phyloP scores from a whole-genome alignment of 23 tunicate genomes.

The Trididemnum miniatum region DNA sequence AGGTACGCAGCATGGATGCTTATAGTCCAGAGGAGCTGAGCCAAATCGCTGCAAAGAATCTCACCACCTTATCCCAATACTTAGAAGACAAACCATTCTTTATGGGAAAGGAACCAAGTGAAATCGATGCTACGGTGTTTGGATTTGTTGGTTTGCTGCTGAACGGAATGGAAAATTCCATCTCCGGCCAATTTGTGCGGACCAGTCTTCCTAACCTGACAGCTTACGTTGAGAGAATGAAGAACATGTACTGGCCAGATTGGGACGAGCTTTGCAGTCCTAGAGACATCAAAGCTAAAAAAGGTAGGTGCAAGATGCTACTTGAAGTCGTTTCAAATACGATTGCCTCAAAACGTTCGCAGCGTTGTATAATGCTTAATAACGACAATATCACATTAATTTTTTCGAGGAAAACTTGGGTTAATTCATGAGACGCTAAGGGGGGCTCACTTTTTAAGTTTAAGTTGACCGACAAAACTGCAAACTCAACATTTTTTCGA shows the following conservation, averaged over 20 bases:
- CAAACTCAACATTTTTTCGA: too few species aligned
- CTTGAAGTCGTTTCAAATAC: too few species aligned
- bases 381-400: too few species aligned
- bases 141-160: constrained; percentile 28
- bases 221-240: constrained; percentile 46
- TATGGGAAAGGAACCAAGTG: constrained; percentile 45
- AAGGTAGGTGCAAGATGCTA: background rate
- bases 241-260: constrained; percentile 46
- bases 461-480: too few species aligned
- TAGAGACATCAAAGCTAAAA: background rate
- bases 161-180: constrained; percentile 8
- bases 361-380: too few species aligned
- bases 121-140: constrained; percentile 64
- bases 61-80: constrained; percentile 34
- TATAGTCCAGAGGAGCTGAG: constrained; percentile 17
- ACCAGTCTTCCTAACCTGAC: constrained; percentile 32
- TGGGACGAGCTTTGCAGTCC: constrained; percentile 46
- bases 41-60: constrained; percentile 31
- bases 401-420: too few species aligned
- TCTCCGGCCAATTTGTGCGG: constrained; percentile 10
- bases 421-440: too few species aligned
- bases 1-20: background rate
- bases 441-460: too few species aligned
- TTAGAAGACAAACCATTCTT: constrained; percentile 59
- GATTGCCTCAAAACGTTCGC: too few species aligned